Evolutionary conservation across 2,113 vertebrate species (phyloP), one percentile per base, ranked within the genome.

Genomic region (Tetrax tetrax): DNA sequence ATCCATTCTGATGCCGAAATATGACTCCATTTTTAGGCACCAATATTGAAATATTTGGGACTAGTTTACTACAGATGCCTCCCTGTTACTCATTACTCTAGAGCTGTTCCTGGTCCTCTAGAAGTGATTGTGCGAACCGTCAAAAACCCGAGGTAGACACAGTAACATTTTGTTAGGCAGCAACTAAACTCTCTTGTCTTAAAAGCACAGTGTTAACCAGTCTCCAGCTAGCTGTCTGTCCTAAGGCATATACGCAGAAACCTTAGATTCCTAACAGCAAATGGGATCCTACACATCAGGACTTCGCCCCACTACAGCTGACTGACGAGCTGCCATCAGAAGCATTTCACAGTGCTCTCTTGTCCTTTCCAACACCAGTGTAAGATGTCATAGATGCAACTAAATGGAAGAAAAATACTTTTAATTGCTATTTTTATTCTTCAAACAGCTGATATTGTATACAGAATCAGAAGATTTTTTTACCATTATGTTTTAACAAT

Each of bases 41-140:
- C 0, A 0, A 25, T 14, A 59, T 0, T 6, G 6, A 41, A 74
- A 41, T 78, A 54, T 25, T 45, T 45, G n/a, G 66, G 41, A 59
- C 17, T 21, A 4, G 13, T 47, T 66, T 69, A 15, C 37, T 61
- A 13, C 4, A 7, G 37, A 24, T 4, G 28, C 47, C 10, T 84
- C 37, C 70, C 14, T 29, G 29, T 3, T 45, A 51, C 79, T 71
- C 38, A 15, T 20, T 37, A 19, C 14, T 70, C 23, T 54, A 88
- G 43, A 68, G 38, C 45, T 28, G 28, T 50, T 21, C 28, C 23
- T 0, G 0, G 16, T 43, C 45, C 57, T 43, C 19, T 17, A 37
- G 41, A 63, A 22, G 19, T 7, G 29, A 16, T 16, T 22, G n/a
- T 43, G 24, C 9, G 4, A 54, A 54, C 56, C 20, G 7, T 24